Percentiles rank a stretch among this genome's conserved stretches.
phyloP scores from a whole-genome alignment of 2,888 invertebrate species.

The Sipha maydis region DNA sequence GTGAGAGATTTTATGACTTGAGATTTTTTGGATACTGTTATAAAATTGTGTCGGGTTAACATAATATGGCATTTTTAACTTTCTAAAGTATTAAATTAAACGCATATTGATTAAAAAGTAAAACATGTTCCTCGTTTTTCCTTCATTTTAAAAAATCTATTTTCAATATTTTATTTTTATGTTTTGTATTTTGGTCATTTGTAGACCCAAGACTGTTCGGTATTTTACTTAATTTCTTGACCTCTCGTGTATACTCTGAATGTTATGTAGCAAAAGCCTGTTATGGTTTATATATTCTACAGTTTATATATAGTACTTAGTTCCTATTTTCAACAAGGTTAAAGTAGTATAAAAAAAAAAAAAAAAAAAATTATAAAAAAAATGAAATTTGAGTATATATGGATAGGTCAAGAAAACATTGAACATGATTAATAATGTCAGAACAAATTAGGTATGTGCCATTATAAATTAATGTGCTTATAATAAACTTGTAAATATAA shows the following conservation, averaged over 20 bases:
- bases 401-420: conserved; percentile 48
- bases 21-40: neutral
- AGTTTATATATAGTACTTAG: conserved; percentile 10
- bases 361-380: neutral
- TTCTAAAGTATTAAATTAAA: conserved; percentile 40
- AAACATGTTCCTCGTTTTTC: conserved; percentile 48
- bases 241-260: conserved; percentile 50
- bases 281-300: neutral
- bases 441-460: conserved; percentile 59
- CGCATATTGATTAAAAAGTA: neutral
- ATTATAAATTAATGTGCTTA: conserved; percentile 58
- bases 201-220: conserved; percentile 52
- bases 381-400: conserved; percentile 40
- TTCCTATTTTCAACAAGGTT: conserved; percentile 51
- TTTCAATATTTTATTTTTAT: conserved; percentile 29
- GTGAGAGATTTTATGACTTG: neutral
- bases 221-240: conserved; percentile 59
- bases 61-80: conserved; percentile 28
- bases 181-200: conserved; percentile 48
- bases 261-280: neutral
- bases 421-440: conserved; percentile 40
- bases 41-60: too few species aligned
- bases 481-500: conserved; percentile 51
- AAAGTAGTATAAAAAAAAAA: neutral
- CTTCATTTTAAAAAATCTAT: conserved; percentile 48